Evolutionary conservation across 2,797 vertebrate genomes (phyloP).

Genomic region (Lacerta agilis): DNA sequence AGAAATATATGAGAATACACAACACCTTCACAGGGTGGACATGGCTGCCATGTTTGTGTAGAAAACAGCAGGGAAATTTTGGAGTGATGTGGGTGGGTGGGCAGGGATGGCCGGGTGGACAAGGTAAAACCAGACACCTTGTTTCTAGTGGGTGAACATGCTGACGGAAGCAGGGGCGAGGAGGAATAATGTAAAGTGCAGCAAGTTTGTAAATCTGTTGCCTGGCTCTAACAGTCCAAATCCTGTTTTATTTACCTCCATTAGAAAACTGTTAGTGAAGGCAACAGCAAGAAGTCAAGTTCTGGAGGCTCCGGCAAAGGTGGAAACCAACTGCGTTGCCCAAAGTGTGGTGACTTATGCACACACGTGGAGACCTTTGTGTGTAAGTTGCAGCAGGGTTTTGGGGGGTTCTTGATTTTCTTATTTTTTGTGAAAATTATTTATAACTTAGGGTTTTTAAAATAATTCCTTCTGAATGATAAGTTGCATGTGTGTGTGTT

Average conservation of each 20-base stretch:
- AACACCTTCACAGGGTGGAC: not conserved
- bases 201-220: not conserved
- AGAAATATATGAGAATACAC: not conserved
- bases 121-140: not conserved
- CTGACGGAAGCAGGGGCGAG: accelerated
- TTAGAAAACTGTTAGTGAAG: constrained; percentile 87
- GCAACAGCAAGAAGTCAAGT: constrained; percentile 83
- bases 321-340: constrained; percentile 93
- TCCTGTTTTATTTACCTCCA: constrained; percentile 43
- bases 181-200: not conserved
- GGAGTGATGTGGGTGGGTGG: no score
- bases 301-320: constrained; percentile 95
- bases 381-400: constrained; percentile 84
- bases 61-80: not conserved
- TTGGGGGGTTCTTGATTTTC: not conserved
- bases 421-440: not conserved
- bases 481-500: not conserved
- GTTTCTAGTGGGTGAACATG: not conserved
- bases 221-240: constrained; percentile 51
- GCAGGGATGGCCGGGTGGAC: no score
- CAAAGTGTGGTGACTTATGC: constrained; percentile 96
- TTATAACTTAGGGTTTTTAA: not conserved
- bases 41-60: not conserved
- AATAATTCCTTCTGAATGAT: not conserved
- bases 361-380: constrained; percentile 98